Evolutionary conservation across 2,888 invertebrate genomes (phyloP), one percentile per base, ranked within the genome.

Genomic region (Drosophila monieri): DNA sequence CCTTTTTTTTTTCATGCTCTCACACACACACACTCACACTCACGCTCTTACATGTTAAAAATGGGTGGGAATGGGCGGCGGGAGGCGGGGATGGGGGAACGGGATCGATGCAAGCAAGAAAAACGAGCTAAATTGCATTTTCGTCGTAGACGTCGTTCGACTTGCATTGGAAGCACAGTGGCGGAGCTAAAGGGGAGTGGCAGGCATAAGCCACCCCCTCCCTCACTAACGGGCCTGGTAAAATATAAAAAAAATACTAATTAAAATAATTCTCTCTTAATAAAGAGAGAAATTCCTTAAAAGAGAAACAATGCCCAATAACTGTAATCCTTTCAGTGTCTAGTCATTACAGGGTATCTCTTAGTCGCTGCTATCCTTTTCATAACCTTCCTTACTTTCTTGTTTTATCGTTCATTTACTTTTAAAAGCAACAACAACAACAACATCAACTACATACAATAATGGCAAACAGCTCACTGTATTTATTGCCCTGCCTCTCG

Each of bases 111-210:
- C 83, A 80, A 80, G 80, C 80, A 81, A 81, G 87, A 81, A 85
- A 87, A 88, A 88, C 88, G 74, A 88, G 85, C 87, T 78, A 88
- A 86, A 85, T 86, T 85, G 87, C 81, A 81, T 81, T 81, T 81
- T 87, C 86, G 86, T 80, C 70, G 79, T 70, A 39, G 39, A 58
- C 51, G 76, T 72, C 64, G 78, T 53, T 81, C 74, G 68, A 57
- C 64, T 66, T 62, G 48, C 56, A 61, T 43, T 43, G 43, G 10
- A 41, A 4, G 46, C 32, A 47, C 84, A 87, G 79, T 78, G 88
- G 79, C 65, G 84, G 32, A 37, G 47, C 30, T 43, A 23, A 61
- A 23, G 51, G 67, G 74, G 62, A 43, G n/a, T 39, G 51, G 9
- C 10, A 48, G 18, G 18, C 18, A 18, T 18, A 18, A 18, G 18